Evolutionary conservation across 2,113 vertebrate species (phyloP), one percentile per base, ranked within the genome.

Genomic region (Muntiacus muntjak): DNA sequence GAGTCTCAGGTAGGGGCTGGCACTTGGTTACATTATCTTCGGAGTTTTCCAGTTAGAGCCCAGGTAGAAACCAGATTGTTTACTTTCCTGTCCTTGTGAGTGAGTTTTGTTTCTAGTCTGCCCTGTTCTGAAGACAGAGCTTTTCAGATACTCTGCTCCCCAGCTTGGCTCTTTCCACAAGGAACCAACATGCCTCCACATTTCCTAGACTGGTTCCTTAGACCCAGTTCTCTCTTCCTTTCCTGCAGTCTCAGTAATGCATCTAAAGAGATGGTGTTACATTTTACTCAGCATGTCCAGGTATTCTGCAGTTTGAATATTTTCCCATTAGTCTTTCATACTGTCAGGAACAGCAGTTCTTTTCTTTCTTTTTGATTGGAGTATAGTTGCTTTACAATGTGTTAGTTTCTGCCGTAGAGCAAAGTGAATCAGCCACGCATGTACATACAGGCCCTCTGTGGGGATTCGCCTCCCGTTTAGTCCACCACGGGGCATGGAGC

Each of bases 311-410:
- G 36, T 64, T 91, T 23, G 50, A 54, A n/a, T 52, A 67, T 33
- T 83, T 95, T 90, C 79, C 87, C 60, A 57, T 76, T 60, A 76
- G 16, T 57, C 26, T 94, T 78, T 57, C 15, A 60, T 57, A 19
- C 28, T 74, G 79, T 58, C 55, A 93, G 52, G 36, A 85, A 52
- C 12, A 64, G 85, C 12, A 28, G 7, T 30, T 21, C 13, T 84
- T 55, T 91, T 33, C 14, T 64, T 12, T 11, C 15, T 36, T 74
- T 74, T 40, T 13, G 17, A 40, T 74, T 43, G 40, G 23, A 76
- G 40, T 43, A 76, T 43, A 76, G 23, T 26, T 76, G 40, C 71
- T 43, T 14, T 43, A 43, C 23, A 76, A 4, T 43, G 71, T 7
- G 23, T 15, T 14, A 76, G 12, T 43, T 43, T 76, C 71, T 76